Evolutionary conservation across 2,888 invertebrate genomes (phyloP).

Genomic region (Glyphotaelius pellucidus): DNA sequence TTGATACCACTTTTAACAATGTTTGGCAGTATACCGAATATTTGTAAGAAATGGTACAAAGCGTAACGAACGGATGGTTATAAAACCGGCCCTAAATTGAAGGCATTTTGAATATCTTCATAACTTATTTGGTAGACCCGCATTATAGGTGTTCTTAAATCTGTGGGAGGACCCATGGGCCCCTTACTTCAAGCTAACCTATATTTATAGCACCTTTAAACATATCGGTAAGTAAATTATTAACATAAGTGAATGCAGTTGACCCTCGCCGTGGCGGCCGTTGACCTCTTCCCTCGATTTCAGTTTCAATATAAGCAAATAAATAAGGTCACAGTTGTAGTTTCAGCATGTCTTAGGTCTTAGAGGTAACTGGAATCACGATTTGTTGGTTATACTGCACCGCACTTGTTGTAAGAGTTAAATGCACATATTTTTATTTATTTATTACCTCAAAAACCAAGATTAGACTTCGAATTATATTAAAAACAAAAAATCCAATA

Average conservation of each 20-base stretch:
- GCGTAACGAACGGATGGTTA: no score
- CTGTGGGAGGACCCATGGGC: background rate
- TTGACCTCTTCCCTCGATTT: background rate
- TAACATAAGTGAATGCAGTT: background rate
- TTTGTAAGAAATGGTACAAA: no score
- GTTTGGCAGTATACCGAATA: no score
- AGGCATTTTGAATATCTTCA: background rate
- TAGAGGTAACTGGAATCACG: background rate
- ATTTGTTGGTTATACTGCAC: background rate
- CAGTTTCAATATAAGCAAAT: background rate
- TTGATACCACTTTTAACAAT: no score
- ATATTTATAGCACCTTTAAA: background rate
- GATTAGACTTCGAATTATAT: no score
- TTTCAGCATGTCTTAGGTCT: background rate
- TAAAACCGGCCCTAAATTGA: no score
- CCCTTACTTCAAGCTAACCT: background rate
- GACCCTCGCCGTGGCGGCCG: background rate
- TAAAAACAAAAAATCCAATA: no score
- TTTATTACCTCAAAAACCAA: background rate
- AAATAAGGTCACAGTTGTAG: conserved; percentile 2
- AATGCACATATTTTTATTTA: background rate
- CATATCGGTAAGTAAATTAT: background rate
- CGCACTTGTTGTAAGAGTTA: background rate
- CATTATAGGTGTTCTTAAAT: background rate
- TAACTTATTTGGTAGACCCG: background rate